Percentiles rank a stretch among this genome's conserved stretches.
phyloP scores from a whole-genome alignment of 2,888 invertebrate species.

The Podabrus alpinus region DNA sequence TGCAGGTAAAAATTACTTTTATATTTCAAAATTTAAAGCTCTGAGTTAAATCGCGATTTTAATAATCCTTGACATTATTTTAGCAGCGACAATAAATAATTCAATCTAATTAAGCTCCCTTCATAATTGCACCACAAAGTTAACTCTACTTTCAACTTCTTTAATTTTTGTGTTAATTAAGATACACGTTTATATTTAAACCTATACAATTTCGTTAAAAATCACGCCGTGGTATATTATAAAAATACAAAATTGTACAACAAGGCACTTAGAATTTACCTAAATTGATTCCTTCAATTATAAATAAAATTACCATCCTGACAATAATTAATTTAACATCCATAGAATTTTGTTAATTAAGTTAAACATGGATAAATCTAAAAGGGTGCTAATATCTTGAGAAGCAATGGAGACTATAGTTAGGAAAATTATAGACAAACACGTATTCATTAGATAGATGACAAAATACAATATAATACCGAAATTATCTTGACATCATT shows the following conservation, averaged over 20 bases:
- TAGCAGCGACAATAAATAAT: conserved; percentile 19
- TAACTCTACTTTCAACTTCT: conserved; percentile 22
- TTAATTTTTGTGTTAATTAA: conserved; percentile 27
- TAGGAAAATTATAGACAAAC: too few species aligned
- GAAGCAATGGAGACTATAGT: too few species aligned
- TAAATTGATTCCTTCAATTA: neutral
- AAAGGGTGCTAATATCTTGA: too few species aligned
- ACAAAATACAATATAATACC: too few species aligned
- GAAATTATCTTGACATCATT: too few species aligned
- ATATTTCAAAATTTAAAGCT: neutral
- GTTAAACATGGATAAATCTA: too few species aligned
- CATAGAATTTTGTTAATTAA: too few species aligned
- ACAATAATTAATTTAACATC: too few species aligned
- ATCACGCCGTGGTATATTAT: neutral
- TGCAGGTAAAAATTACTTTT: neutral
- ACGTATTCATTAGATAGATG: too few species aligned
- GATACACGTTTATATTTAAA: conserved; percentile 24
- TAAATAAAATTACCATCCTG: neutral
- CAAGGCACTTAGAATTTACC: neutral
- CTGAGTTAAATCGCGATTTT: conserved; percentile 20
- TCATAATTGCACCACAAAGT: conserved; percentile 26
- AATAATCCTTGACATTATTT: conserved; percentile 23
- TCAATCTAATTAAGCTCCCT: conserved; percentile 22
- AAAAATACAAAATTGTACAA: neutral
- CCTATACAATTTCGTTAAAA: conserved; percentile 5